phyloP scores from a whole-genome alignment of 2,888 invertebrate genomes.

The Drosophila villosipedis region DNA sequence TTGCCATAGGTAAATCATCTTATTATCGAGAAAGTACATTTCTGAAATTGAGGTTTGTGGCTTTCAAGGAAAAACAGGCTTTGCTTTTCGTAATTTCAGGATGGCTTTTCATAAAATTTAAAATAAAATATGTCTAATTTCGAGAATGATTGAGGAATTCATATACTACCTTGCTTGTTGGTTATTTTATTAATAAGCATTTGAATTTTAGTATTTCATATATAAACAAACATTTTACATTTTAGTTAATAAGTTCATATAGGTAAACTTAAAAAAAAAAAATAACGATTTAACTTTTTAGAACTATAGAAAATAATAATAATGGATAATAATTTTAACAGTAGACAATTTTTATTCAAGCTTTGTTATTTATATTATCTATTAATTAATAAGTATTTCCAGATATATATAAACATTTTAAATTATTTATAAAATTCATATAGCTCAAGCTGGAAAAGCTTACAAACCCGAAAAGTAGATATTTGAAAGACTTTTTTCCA shows the following conservation, averaged over 20 bases:
- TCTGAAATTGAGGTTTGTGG: background rate
- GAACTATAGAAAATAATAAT: background rate
- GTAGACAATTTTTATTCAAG: background rate
- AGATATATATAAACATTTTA: background rate
- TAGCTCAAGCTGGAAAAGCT: background rate
- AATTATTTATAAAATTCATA: background rate
- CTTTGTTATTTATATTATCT: background rate
- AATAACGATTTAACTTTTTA: background rate
- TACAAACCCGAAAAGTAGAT: background rate
- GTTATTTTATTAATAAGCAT: background rate
- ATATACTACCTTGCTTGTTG: background rate
- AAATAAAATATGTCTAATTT: no score
- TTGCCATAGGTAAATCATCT: no score
- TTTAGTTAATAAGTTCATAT: background rate
- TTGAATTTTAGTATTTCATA: background rate
- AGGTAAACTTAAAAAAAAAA: background rate
- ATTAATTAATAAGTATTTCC: background rate
- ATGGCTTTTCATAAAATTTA: no score
- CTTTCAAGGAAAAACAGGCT: background rate
- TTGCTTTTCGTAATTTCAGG: no score
- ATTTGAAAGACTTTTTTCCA: background rate
- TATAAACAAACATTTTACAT: background rate
- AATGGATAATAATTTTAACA: background rate
- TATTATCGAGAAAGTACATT: background rate
- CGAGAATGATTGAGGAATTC: background rate